Conservation (phyloP, 2,888 invertebrate genomes). For the Philhelius pedissequus region DNA sequence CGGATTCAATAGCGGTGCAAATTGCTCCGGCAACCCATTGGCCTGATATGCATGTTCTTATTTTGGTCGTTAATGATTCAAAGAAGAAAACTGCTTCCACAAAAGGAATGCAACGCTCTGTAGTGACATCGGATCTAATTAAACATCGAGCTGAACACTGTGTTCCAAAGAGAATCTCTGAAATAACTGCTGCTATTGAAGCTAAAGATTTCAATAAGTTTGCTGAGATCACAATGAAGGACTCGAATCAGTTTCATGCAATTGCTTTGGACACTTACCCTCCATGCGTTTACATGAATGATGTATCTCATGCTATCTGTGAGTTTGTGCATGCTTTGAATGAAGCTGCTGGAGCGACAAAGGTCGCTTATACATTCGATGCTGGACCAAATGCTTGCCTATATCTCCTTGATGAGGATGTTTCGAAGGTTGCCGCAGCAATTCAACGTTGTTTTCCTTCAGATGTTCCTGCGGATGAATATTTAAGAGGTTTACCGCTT, state of each 20-base stretch:
- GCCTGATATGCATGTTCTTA: conserved; percentile 93
- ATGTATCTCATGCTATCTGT: conserved; percentile 89
- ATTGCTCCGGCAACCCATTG: conserved; percentile 88
- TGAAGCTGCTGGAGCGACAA: conserved; percentile 81
- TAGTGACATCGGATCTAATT: conserved; percentile 90
- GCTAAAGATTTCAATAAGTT: conserved; percentile 88
- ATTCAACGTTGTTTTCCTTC: conserved; percentile 87
- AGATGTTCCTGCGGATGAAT: conserved; percentile 78
- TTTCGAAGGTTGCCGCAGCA: conserved; percentile 84
- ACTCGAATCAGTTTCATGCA: conserved; percentile 98
- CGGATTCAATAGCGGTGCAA: conserved; percentile 88
- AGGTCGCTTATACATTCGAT: conserved; percentile 98
- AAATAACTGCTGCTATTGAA: conserved; percentile 80
- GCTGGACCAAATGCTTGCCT: conserved; percentile 98
- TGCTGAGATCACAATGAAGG: conserved; percentile 97
- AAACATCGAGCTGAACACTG: conserved; percentile 85
- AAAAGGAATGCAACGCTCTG: conserved; percentile 90
- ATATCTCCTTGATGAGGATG: conserved; percentile 88
- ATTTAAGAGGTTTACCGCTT: conserved; percentile 81
- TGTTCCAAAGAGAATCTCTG: conserved; percentile 86
- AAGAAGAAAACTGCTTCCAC: conserved; percentile 93
- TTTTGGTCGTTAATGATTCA: conserved; percentile 91
- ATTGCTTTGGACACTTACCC: conserved; percentile 95
- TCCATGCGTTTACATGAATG: conserved; percentile 95
- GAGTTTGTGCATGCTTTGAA: conserved; percentile 92